Evolutionary conservation across 2,113 vertebrate genomes (phyloP), one percentile per base, ranked within the genome.

Genomic region (Cyphomyrus plagiostoma): DNA sequence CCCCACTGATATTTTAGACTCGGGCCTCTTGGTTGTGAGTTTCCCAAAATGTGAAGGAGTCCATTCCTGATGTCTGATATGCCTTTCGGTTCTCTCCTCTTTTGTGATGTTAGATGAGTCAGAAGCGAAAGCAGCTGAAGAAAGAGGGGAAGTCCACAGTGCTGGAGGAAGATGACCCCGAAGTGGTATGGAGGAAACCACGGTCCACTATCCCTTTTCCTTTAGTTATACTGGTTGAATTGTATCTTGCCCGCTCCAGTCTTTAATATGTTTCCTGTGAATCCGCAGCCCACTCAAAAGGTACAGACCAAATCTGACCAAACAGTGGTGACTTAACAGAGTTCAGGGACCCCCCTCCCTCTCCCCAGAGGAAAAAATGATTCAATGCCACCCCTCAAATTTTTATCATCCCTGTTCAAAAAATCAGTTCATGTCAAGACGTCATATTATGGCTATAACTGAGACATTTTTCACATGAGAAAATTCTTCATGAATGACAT

Each of bases 111-210:
- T 90, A 99, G 98, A 97, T 98, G 91, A 98, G 96, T 93, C 97
- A 99, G 93, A 98, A 99, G 94, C 98, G 95, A 94, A 99, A 99
- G 92, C 97, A 98, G 90, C 88, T 99, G 82, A 99, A 99, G 95
- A 99, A 99, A 91, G 98, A 99, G 39, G 98, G 98, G 30, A 99
- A 99, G 92, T 46, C 96, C 89, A 91, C 93, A 80, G 92, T 91
- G 50, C 94, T 99, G 50, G 98, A 99, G 90, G 98, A 99, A 91
- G 98, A 99, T 89, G 98, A 99, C 92, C 95, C 96, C 10, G 98
- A 99, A 95, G 13, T 98, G 95, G 98, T 99, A 92, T 19, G 11
- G 2, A 46, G 30, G 80, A 35, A 6, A 9, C 35, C 15, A 23
- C 1, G 9, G 13, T 3, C 66, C 13, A 85, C 3, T 35, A 4